Conservation (phyloP, 2,113 vertebrate species). For the Ibidorhyncha struthersii region DNA sequence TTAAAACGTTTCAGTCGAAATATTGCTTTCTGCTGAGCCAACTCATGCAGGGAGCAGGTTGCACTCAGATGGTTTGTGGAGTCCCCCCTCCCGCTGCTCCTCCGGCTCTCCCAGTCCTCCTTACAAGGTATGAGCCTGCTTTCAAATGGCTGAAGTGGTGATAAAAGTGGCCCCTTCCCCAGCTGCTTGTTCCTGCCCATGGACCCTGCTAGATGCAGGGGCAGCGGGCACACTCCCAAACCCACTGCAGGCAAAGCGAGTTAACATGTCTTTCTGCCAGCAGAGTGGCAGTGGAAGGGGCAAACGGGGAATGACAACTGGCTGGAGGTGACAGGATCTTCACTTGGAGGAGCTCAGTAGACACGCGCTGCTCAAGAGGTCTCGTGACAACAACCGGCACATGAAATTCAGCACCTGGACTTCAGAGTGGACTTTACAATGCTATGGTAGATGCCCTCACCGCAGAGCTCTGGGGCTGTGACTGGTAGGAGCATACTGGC, state of each 20-base stretch:
- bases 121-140: not conserved
- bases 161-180: not conserved
- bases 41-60: not conserved
- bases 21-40: conserved; percentile 7
- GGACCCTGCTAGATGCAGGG: not conserved
- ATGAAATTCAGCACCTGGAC: not conserved
- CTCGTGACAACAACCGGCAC: fast-evolving
- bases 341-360: not conserved
- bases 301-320: not conserved
- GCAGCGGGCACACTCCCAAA: not conserved
- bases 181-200: not conserved
- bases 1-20: not conserved
- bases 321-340: not conserved
- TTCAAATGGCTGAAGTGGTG: not conserved
- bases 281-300: not conserved
- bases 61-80: not conserved
- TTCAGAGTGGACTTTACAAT: not conserved
- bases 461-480: not conserved
- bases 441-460: not conserved
- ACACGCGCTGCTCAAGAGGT: not conserved
- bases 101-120: not conserved
- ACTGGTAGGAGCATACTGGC: not conserved
- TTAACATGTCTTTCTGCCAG: not conserved
- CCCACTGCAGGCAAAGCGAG: fast-evolving
- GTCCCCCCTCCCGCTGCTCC: not conserved